A percentile compares a stretch with the other conserved stretches of the same genome.
phyloP scores from a whole-genome alignment of 2,797 vertebrate species.

The Periophthalmus magnuspinnatus region DNA sequence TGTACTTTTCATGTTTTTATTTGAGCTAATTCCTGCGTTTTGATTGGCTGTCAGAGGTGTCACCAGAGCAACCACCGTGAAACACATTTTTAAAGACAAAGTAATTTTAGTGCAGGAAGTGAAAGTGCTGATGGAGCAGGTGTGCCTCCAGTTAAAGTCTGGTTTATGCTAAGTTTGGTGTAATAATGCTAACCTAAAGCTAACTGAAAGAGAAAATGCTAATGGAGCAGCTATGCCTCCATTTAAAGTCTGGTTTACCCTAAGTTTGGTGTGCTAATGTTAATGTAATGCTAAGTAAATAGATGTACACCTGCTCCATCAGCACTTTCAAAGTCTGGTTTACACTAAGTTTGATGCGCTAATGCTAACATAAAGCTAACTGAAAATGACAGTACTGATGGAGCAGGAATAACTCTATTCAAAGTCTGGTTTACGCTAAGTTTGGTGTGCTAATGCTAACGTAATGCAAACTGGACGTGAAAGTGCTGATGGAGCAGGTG shows the following conservation, averaged over 20 bases:
- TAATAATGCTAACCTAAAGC: too few species aligned
- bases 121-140: conserved; percentile 55
- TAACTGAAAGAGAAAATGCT: conserved; percentile 47
- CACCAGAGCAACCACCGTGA: conserved; percentile 27
- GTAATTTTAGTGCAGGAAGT: conserved; percentile 44
- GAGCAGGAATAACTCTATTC: background rate
- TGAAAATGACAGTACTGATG: conserved; percentile 46
- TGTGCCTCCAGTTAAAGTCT: conserved; percentile 9
- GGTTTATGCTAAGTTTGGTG: too few species aligned
- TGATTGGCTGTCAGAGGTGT: conserved; percentile 59
- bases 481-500: conserved; percentile 55
- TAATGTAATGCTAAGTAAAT: too few species aligned
- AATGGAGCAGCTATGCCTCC: conserved; percentile 39
- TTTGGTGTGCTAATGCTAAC: too few species aligned
- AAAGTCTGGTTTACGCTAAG: too few species aligned
- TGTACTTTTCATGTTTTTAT: conserved; percentile 59
- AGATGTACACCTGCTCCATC: conserved; percentile 22
- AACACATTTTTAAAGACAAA: conserved; percentile 55
- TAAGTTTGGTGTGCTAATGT: too few species aligned
- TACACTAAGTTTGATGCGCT: too few species aligned
- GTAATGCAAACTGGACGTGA: conserved; percentile 3
- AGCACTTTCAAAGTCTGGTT: background rate
- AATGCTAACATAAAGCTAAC: too few species aligned
- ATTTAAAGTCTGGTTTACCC: conserved; percentile 1
- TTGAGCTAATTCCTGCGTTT: conserved; percentile 51